phyloP scores from a whole-genome alignment of 1,140 invertebrate species.

The Brachionus calyciflorus region DNA sequence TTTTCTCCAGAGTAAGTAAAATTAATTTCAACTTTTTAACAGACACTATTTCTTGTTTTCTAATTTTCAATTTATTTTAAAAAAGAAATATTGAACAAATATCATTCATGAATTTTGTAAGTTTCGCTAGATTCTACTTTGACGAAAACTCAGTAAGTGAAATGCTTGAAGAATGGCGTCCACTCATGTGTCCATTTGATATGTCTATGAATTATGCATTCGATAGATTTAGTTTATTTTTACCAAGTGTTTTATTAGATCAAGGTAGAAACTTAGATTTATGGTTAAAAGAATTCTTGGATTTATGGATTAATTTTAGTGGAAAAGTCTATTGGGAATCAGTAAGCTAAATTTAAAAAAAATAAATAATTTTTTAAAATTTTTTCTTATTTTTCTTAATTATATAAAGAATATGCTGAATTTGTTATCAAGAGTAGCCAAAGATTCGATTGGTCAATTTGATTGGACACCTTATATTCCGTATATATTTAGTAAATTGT shows the following conservation, averaged over 20 bases:
- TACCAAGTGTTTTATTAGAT: slow-evolving; percentile 5
- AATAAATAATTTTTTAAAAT: neutral
- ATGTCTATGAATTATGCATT: slow-evolving; percentile 49
- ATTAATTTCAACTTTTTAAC: too few relatives aligned
- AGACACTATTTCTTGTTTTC: slow-evolving; percentile 55
- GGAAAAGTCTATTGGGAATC: slow-evolving; percentile 27
- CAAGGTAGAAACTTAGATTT: neutral
- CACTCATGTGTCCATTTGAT: slow-evolving; percentile 72
- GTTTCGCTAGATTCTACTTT: slow-evolving; percentile 66
- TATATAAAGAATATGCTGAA: slow-evolving; percentile 22
- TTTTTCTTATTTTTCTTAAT: too few relatives aligned
- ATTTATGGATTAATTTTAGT: slow-evolving; percentile 19
- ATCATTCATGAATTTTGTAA: slow-evolving; percentile 21
- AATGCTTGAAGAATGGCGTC: slow-evolving; percentile 79
- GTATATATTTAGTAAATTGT: slow-evolving; percentile 32
- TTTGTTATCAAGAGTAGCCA: slow-evolving; percentile 5
- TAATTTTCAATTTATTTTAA: slow-evolving; percentile 63
- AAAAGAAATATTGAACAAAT: slow-evolving; percentile 24
- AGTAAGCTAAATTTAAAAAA: neutral
- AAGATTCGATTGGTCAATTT: slow-evolving; percentile 2
- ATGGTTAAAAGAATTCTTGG: slow-evolving; percentile 42
- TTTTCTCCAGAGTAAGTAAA: slow-evolving; percentile 53
- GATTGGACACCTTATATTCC: slow-evolving; percentile 29
- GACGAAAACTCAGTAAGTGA: slow-evolving; percentile 75
- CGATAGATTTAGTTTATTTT: slow-evolving; percentile 3